Conservation (phyloP, 2,113 vertebrate genomes). For the Myotis brandtii region DNA sequence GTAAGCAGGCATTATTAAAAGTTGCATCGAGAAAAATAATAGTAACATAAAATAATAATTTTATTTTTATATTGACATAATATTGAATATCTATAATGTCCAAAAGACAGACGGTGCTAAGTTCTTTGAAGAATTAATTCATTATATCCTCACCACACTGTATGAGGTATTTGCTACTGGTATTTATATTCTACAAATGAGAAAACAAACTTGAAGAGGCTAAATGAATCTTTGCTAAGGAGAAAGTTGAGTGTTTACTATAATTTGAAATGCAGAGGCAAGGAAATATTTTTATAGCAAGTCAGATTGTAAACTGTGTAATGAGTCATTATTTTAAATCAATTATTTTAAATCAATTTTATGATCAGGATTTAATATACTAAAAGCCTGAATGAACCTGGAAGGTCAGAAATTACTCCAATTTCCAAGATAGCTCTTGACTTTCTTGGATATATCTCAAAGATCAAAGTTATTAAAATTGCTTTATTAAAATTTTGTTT, state of each 20-base stretch:
- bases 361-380: background rate
- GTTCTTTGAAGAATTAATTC: background rate
- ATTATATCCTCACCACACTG: background rate
- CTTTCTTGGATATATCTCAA: background rate
- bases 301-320: background rate
- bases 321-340: background rate
- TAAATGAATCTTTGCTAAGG: background rate
- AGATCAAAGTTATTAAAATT: background rate
- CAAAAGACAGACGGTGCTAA: background rate
- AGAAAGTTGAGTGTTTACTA: background rate
- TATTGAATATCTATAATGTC: background rate
- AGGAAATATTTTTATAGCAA: background rate
- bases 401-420: background rate
- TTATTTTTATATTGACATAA: background rate
- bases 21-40: background rate
- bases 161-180: background rate
- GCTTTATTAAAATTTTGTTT: background rate
- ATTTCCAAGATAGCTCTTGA: background rate
- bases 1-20: background rate
- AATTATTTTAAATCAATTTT: background rate
- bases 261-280: background rate
- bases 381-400: background rate
- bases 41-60: background rate
- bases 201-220: background rate
- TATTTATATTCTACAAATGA: slow-evolving; percentile 10